Evolutionary conservation across 2,888 invertebrate species (phyloP), one percentile per base, ranked within the genome.

Genomic region (Polymixis flavicincta): DNA sequence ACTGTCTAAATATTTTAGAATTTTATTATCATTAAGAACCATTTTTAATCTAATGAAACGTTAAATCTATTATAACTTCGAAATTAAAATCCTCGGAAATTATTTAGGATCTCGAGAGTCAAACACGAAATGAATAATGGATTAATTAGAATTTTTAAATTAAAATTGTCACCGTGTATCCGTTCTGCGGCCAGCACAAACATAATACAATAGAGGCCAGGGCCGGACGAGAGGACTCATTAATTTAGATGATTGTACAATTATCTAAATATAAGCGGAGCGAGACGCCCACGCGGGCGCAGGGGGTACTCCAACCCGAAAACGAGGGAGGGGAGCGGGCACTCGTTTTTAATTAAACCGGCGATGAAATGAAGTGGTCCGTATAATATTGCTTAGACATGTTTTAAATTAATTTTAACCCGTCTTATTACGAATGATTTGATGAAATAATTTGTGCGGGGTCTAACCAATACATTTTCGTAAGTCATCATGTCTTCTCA

Each of bases 241-340:
- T 96, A 96, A 96, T 96, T 96, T 96, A 96, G 96, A 96, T 96
- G 96, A 96, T 96, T 96, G 96, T 96, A 96, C 96, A 96, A 96
- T 96, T 96, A 96, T 96, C 96, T 96, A 96, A 96, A 96, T 96
- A 96, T 96, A 96, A 96, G 95, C 96, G 95, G 92, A 94, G 95
- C 94, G 96, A 95, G 95, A 94, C 95, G 94, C 93, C 94, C 94
- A 92, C 92, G 93, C 92, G 93, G 92, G 92, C 92, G 91, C 85
- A 91, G 94, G 95, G 95, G 94, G 94, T 92, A 93, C 93, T 92
- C 93, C 94, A 94, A 94, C 95, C 95, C 96, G 94, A 95, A 96
- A 95, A 93, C 93, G 93, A 92, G 94, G 94, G 94, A 93, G 95
- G 94, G 95, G 95, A 90, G 93, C 92, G 95, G 95, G 95, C 96